A percentile compares a stretch with the other conserved stretches of the same genome.
Evolutionary conservation across 2,888 invertebrate genomes (phyloP).

Genomic region (Macaria liturata): DNA sequence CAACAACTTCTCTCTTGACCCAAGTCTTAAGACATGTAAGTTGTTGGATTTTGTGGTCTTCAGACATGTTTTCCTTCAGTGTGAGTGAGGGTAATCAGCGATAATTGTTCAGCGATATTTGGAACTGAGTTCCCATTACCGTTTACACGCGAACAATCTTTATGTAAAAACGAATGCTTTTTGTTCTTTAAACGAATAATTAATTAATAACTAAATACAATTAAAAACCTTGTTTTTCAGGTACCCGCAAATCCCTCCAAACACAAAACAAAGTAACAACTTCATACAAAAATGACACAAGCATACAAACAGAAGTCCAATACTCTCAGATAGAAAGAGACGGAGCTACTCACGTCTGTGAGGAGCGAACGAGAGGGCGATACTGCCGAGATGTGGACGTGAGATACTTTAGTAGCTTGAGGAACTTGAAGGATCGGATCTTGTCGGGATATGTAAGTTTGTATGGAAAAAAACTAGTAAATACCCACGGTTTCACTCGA

Average conservation of each 20-base stretch:
- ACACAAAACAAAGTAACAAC: slow-evolving; percentile 20
- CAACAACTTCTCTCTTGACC: no score
- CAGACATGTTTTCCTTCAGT: no score
- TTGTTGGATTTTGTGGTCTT: no score
- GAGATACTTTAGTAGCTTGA: slow-evolving; percentile 36
- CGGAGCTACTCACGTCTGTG: slow-evolving; percentile 17
- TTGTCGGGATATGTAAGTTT: slow-evolving; percentile 29
- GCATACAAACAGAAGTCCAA: slow-evolving; percentile 4
- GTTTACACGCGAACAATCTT: no score
- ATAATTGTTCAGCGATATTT: no score
- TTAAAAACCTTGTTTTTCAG: slow-evolving; percentile 1
- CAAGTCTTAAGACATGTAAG: no score
- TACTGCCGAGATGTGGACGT: slow-evolving; percentile 32
- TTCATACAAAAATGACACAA: slow-evolving; percentile 1
- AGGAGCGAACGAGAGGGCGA: slow-evolving; percentile 7
- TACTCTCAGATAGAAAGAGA: slow-evolving; percentile 7
- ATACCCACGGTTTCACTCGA: no score
- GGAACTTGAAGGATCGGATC: slow-evolving; percentile 33
- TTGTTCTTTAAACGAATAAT: no score
- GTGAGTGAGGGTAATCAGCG: no score
- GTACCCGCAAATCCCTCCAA: background rate
- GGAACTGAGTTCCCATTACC: no score
- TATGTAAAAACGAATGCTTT: no score
- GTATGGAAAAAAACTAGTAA: background rate
- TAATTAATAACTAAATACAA: no score